Evolutionary conservation across 1,140 invertebrate genomes (phyloP).

Genomic region (Musca vetustissima): DNA sequence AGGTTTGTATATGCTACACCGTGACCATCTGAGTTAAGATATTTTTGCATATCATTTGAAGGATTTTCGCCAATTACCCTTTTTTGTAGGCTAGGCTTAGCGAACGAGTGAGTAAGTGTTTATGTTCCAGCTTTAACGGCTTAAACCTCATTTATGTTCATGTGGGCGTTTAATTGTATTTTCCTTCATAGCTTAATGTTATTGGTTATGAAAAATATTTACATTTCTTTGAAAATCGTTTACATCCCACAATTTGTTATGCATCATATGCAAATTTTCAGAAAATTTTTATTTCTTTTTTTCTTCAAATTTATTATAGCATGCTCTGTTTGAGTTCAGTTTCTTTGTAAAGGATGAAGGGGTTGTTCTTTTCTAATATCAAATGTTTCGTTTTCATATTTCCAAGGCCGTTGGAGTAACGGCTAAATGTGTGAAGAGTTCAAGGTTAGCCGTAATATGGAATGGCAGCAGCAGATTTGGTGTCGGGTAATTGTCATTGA

Average conservation of each 20-base stretch:
- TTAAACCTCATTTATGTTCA: slow-evolving; percentile 6
- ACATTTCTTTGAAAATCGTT: no score
- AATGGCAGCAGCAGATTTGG: no score
- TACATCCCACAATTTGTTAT: slow-evolving; percentile 6
- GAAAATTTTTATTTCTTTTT: not conserved
- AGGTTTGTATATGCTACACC: not conserved
- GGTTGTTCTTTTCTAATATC: no score
- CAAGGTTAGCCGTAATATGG: no score
- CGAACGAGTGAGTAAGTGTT: not conserved
- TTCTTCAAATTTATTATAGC: no score
- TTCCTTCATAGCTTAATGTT: not conserved
- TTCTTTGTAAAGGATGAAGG: no score
- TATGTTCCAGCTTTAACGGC: not conserved
- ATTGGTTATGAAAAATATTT: not conserved
- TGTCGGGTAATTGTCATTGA: no score
- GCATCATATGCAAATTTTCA: slow-evolving; percentile 10
- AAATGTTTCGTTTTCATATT: no score
- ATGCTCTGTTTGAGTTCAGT: no score
- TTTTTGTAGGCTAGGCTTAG: not conserved
- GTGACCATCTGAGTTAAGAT: not conserved
- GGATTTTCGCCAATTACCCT: slow-evolving; percentile 20
- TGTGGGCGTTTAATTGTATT: slow-evolving; percentile 22
- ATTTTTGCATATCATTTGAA: slow-evolving; percentile 4
- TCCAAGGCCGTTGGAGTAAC: no score
- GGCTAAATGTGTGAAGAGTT: no score